Evolutionary conservation across 2,797 vertebrate species (phyloP).

Genomic region (Hypotaenidia okinawae): DNA sequence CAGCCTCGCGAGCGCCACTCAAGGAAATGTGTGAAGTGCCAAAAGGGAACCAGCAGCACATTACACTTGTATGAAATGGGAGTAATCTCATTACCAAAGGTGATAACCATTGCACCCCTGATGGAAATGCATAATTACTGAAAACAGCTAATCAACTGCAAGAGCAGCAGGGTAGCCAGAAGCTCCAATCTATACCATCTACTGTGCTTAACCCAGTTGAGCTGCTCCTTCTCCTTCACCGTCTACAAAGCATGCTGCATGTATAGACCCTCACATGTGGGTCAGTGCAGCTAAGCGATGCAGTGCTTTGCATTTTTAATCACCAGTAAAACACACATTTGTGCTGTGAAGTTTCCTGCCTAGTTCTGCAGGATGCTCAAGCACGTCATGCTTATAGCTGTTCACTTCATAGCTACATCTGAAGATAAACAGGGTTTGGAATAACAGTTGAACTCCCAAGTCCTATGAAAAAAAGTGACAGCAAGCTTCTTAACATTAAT

Average conservation of each 20-base stretch:
- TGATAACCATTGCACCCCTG: slow-evolving; percentile 77
- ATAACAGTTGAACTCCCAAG: not conserved
- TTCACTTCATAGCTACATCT: not conserved
- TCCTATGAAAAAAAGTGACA: not conserved
- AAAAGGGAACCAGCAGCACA: slow-evolving; percentile 64
- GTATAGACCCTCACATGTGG: not conserved
- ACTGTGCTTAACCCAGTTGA: slow-evolving; percentile 62
- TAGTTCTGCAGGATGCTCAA: not conserved
- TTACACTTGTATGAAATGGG: slow-evolving; percentile 66
- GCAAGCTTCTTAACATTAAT: not conserved
- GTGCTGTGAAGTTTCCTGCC: not conserved
- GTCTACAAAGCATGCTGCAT: not conserved
- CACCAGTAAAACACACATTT: not conserved
- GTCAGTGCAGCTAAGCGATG: not conserved
- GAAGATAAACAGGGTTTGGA: not conserved
- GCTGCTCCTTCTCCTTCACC: slow-evolving; percentile 42
- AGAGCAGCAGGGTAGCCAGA: slow-evolving; percentile 66
- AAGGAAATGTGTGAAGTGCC: slow-evolving; percentile 53
- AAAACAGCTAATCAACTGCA: slow-evolving; percentile 75
- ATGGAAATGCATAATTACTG: slow-evolving; percentile 77
- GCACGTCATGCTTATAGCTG: rapidly evolving
- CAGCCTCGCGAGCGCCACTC: slow-evolving; percentile 30
- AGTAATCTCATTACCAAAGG: slow-evolving; percentile 77
- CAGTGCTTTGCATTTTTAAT: not conserved
- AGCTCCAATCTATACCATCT: slow-evolving; percentile 56